Conservation (phyloP, 2,797 vertebrate species). For the Strix occidentalis region DNA sequence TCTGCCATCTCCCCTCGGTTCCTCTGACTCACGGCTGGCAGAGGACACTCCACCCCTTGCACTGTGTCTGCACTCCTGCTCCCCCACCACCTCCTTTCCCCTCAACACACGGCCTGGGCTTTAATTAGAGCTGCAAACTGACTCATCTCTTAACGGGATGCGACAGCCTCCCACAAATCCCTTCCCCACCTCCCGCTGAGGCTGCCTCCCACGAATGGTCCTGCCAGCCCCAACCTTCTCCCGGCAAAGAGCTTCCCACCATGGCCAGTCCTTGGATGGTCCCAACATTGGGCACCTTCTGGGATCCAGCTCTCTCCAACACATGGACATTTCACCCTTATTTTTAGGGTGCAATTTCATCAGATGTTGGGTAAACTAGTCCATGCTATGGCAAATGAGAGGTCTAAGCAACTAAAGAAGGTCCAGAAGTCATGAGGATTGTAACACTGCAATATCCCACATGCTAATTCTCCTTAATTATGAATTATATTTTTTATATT, state of each 20-base stretch:
- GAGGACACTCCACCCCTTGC: not conserved
- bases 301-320: not conserved
- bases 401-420: not conserved
- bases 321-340: no score
- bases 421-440: not conserved
- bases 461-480: not conserved
- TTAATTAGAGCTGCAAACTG: slow-evolving; percentile 10
- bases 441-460: not conserved
- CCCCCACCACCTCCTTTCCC: not conserved
- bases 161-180: not conserved
- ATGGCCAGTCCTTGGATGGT: accelerated
- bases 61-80: not conserved
- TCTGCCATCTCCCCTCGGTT: not conserved
- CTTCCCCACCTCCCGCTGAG: not conserved
- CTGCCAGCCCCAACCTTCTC: not conserved
- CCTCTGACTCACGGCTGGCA: not conserved
- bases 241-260: not conserved
- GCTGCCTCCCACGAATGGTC: not conserved
- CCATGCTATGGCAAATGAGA: not conserved
- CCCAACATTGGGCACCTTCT: not conserved
- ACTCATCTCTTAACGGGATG: not conserved
- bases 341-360: not conserved
- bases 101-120: not conserved
- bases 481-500: not conserved
- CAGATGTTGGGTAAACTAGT: not conserved